Conservation (phyloP, 2,888 invertebrate species). For the Antitype chi region DNA sequence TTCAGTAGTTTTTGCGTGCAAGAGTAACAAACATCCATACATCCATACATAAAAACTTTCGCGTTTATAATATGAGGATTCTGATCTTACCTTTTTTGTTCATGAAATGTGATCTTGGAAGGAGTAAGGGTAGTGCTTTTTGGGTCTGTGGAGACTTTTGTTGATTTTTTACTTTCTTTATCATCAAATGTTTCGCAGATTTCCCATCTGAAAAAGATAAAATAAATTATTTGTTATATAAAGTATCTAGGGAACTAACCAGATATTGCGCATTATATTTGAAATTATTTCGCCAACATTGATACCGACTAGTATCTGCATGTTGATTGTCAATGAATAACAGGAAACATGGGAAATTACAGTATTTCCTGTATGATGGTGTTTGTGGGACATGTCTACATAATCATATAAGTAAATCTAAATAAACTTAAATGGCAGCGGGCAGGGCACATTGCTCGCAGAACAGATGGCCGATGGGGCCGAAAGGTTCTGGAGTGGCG, state of each 20-base stretch:
- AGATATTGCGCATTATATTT: neutral
- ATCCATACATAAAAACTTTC: no score
- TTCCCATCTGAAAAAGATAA: constrained; percentile 76
- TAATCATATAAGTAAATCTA: neutral
- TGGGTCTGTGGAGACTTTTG: constrained; percentile 48
- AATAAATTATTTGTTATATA: neutral
- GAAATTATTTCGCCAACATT: neutral
- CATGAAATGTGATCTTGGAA: constrained; percentile 76
- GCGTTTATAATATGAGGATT: no score
- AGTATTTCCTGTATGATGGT: constrained; percentile 2
- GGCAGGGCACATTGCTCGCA: no score
- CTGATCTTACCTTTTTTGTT: constrained; percentile 79
- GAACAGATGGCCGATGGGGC: no score
- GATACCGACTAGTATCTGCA: neutral
- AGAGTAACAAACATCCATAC: no score
- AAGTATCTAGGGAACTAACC: neutral
- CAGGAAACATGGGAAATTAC: neutral
- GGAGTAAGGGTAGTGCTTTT: constrained; percentile 78
- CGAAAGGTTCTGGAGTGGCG: no score
- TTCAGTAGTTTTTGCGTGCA: no score
- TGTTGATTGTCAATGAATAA: neutral
- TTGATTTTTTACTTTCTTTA: constrained; percentile 75
- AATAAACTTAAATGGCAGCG: neutral
- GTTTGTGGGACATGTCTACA: neutral
- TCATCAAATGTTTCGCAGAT: constrained; percentile 76